Evolutionary conservation across 2,113 vertebrate species (phyloP).

Genomic region (Paramisgurnus dabryanus): DNA sequence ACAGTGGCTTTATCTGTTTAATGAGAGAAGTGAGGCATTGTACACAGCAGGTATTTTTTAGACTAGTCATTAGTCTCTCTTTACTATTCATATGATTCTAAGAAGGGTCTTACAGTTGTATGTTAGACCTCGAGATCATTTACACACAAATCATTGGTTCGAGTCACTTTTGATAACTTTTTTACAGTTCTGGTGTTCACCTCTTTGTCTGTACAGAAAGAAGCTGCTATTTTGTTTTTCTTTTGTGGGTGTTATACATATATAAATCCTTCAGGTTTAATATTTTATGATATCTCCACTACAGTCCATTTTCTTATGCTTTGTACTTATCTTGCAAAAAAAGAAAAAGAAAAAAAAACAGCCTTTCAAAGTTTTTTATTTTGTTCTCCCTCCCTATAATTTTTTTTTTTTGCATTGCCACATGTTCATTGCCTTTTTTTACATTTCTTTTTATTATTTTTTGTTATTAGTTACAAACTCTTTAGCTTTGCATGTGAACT

Average conservation of each 20-base stretch:
- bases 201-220: slow-evolving; percentile 98
- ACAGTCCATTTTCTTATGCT: slow-evolving; percentile 85
- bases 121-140: slow-evolving; percentile 88
- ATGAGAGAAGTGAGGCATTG: slow-evolving; percentile 58
- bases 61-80: slow-evolving; percentile 77
- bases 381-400: slow-evolving; percentile 66
- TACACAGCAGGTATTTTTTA: slow-evolving; percentile 72
- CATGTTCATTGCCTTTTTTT: slow-evolving; percentile 86
- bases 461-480: slow-evolving; percentile 73
- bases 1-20: slow-evolving; percentile 17
- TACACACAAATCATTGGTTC: slow-evolving; percentile 87
- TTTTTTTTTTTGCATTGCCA: slow-evolving; percentile 81
- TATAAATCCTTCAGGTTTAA: slow-evolving; percentile 89
- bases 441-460: slow-evolving; percentile 65
- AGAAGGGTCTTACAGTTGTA: slow-evolving; percentile 87
- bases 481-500: slow-evolving; percentile 69
- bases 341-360: slow-evolving; percentile 41
- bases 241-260: slow-evolving; percentile 82
- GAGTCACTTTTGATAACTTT: slow-evolving; percentile 98
- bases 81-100: slow-evolving; percentile 77
- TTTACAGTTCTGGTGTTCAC: slow-evolving; percentile 96
- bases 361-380: slow-evolving; percentile 46
- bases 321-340: slow-evolving; percentile 79
- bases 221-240: slow-evolving; percentile 98
- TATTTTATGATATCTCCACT: slow-evolving; percentile 77